Percentiles rank a stretch among this genome's conserved stretches.
Evolutionary conservation across 2,888 invertebrate genomes (phyloP).

Genomic region (Chromoteleia sp.): DNA sequence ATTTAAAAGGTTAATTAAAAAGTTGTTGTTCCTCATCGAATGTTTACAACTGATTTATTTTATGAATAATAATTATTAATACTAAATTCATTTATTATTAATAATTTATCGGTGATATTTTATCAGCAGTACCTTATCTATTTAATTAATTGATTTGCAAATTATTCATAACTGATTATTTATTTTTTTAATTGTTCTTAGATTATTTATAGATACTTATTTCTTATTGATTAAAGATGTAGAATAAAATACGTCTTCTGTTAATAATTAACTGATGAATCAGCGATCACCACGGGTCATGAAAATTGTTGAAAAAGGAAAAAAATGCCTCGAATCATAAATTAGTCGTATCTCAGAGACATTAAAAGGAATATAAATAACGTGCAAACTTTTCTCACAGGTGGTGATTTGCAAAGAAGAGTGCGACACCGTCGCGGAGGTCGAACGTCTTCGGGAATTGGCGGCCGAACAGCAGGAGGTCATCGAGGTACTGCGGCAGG

Average conservation of each 20-base stretch:
- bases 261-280: constrained; percentile 12
- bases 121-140: too few species aligned
- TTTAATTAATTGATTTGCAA: too few species aligned
- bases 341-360: constrained; percentile 7
- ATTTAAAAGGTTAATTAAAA: too few species aligned
- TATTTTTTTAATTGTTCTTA: too few species aligned
- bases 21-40: too few species aligned
- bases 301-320: background rate
- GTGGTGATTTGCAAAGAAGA: constrained; percentile 77
- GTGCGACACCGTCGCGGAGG: constrained; percentile 77
- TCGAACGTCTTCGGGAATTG: constrained; percentile 79
- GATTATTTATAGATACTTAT: too few species aligned
- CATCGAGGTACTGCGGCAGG: constrained; percentile 80
- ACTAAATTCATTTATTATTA: too few species aligned
- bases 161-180: too few species aligned
- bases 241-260: background rate
- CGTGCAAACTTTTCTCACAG: constrained; percentile 66
- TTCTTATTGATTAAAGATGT: background rate
- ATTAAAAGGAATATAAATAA: constrained; percentile 53
- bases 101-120: too few species aligned
- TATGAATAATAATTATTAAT: too few species aligned
- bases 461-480: constrained; percentile 80
- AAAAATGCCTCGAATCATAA: constrained; percentile 28
- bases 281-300: background rate
- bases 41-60: too few species aligned